Evolutionary conservation across 2,797 vertebrate species (phyloP).

Genomic region (Antrozous pallidus): DNA sequence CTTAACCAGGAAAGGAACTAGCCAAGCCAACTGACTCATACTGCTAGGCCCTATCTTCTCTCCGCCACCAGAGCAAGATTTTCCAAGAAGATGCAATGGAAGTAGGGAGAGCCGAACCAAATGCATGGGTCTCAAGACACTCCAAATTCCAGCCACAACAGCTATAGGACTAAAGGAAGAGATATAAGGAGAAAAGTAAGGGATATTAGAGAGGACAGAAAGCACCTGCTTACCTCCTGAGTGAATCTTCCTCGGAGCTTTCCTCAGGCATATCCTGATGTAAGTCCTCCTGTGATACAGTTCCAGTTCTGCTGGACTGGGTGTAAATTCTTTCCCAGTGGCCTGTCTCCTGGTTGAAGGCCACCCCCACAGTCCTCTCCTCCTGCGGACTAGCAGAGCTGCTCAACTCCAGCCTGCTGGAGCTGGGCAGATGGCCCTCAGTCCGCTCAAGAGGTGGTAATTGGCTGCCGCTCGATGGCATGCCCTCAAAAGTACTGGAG

Average conservation of each 20-base stretch:
- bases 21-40: slow-evolving; percentile 4
- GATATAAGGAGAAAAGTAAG: slow-evolving; percentile 6
- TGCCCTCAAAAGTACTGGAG: slow-evolving; percentile 87
- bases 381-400: slow-evolving; percentile 86
- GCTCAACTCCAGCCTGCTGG: slow-evolving; percentile 86
- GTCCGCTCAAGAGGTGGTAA: slow-evolving; percentile 87
- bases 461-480: slow-evolving; percentile 86
- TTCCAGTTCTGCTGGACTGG: slow-evolving; percentile 89
- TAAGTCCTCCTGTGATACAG: slow-evolving; percentile 96
- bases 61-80: slow-evolving; percentile 40
- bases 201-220: not conserved
- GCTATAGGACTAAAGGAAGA: slow-evolving; percentile 37
- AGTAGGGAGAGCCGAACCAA: slow-evolving; percentile 23
- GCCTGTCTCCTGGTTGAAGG: slow-evolving; percentile 98
- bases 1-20: slow-evolving; percentile 19
- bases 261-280: slow-evolving; percentile 98
- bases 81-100: slow-evolving; percentile 36
- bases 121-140: not conserved
- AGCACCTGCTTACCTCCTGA: slow-evolving; percentile 90
- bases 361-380: slow-evolving; percentile 95
- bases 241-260: slow-evolving; percentile 96
- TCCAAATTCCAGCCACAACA: slow-evolving; percentile 29
- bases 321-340: slow-evolving; percentile 97
- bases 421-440: slow-evolving; percentile 83
- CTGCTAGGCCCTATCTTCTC: not conserved